Evolutionary conservation across 2,113 vertebrate species (phyloP).

Genomic region (Myrmecobius fasciatus): DNA sequence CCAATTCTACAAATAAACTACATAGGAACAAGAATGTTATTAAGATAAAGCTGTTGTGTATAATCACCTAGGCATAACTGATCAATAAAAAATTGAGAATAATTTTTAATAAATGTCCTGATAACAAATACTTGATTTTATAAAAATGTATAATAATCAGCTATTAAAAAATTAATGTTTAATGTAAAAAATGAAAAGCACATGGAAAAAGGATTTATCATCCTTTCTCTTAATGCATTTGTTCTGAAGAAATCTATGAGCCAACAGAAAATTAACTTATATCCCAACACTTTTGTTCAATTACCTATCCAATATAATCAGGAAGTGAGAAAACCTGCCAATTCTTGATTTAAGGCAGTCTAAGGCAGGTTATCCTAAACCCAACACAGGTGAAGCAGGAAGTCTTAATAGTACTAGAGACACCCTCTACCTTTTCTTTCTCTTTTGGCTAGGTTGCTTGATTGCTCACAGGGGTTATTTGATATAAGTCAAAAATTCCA

Average conservation of each 20-base stretch:
- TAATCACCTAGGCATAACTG: background rate
- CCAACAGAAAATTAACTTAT: background rate
- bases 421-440: background rate
- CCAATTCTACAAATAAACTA: background rate
- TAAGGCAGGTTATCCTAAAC: background rate
- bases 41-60: background rate
- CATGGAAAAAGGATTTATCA: background rate
- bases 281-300: background rate
- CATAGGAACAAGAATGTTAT: background rate
- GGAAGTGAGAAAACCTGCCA: background rate
- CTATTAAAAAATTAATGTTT: background rate
- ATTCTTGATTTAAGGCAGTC: background rate
- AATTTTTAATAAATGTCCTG: background rate
- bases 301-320: background rate
- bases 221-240: background rate
- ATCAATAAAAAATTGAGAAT: background rate
- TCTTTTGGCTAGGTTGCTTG: background rate
- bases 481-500: background rate
- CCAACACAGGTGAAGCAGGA: background rate
- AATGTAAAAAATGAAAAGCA: background rate
- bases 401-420: background rate
- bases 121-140: background rate
- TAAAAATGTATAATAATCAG: background rate
- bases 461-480: background rate
- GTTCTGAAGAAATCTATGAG: background rate